Percentiles rank a stretch among this genome's conserved stretches.
Evolutionary conservation across 30 jellyfish, hydroid and myxozoan species (phyloP).

Genomic region (Chrysaora quinquecirrha): DNA sequence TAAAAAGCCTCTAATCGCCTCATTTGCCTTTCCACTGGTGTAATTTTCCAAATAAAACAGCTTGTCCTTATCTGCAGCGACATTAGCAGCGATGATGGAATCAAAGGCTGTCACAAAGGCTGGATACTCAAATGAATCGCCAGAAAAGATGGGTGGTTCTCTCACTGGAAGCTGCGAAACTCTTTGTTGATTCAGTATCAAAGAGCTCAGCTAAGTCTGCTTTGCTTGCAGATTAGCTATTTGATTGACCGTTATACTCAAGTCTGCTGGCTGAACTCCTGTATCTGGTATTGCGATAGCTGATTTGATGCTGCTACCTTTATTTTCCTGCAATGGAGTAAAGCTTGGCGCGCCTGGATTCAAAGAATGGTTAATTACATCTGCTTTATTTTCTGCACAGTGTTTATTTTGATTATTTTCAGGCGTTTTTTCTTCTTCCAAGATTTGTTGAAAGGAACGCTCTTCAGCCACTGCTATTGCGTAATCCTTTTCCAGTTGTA

Average conservation of each 20-base stretch:
- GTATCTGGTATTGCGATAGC: slow-evolving; percentile 11
- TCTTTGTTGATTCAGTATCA: slow-evolving; percentile 24
- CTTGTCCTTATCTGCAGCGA: background rate
- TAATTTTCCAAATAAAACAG: slow-evolving; percentile 14
- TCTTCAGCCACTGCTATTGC: slow-evolving; percentile 39
- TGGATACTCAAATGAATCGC: slow-evolving; percentile 46
- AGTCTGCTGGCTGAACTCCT: slow-evolving; percentile 31
- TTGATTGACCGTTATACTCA: slow-evolving; percentile 2
- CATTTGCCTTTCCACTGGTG: slow-evolving; percentile 30
- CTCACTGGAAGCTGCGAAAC: slow-evolving; percentile 22
- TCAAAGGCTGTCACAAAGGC: slow-evolving; percentile 36
- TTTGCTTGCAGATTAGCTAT: slow-evolving; percentile 26
- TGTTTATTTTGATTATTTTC: background rate
- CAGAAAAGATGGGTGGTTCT: slow-evolving; percentile 29
- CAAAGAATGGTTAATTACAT: slow-evolving; percentile 3
- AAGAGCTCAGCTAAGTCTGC: slow-evolving; percentile 18
- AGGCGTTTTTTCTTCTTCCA: slow-evolving; percentile 13
- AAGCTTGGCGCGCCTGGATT: slow-evolving; percentile 28
- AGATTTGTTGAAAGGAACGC: background rate
- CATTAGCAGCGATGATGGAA: slow-evolving; percentile 16
- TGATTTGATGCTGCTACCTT: background rate
- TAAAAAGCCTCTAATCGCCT: slow-evolving; percentile 13
- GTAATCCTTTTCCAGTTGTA: slow-evolving; percentile 14
- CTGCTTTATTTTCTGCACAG: slow-evolving; percentile 8
- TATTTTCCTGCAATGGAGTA: slow-evolving; percentile 1